These are phyloP conservation scores for Monopis laevigella DNA, from an alignment of 2,888 invertebrate genomes.

Conservation along the genomic window DNA sequence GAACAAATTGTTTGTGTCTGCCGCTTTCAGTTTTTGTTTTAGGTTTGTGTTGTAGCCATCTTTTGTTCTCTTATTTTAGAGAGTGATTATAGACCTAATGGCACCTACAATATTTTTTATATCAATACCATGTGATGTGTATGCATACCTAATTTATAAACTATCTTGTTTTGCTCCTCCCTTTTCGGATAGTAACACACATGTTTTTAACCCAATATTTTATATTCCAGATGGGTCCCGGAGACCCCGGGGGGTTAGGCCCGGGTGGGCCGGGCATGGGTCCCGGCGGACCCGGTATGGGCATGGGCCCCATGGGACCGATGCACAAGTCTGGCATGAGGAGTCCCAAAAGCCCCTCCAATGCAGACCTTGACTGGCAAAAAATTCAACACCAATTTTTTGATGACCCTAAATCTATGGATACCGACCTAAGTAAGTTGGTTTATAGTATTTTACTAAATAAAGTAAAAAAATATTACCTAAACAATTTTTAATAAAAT, in stretches of 20 bases:
- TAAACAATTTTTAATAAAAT: no score
- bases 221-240: conserved; percentile 49
- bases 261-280: conserved; percentile 25
- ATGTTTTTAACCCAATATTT: no score
- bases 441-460: neutral
- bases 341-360: conserved; percentile 46
- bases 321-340: conserved; percentile 36
- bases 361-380: conserved; percentile 85
- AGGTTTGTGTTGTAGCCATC: no score
- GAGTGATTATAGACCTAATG: no score
- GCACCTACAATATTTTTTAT: no score
- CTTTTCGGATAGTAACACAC: no score
- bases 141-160: no score
- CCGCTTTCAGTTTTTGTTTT: no score
- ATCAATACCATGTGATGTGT: no score
- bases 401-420: conserved; percentile 74
- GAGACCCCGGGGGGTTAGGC: conserved; percentile 52
- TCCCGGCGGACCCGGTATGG: conserved; percentile 23
- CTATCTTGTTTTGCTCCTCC: no score
- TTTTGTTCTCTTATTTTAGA: no score
- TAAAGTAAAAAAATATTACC: neutral
- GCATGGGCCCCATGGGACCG: conserved; percentile 24
- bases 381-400: conserved; percentile 89
- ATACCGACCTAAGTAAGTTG: conserved; percentile 49
- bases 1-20: no score